A percentile compares a stretch with the other conserved stretches of the same genome.
phyloP scores from a whole-genome alignment of 2,113 vertebrate species.

The Nothocercus julius region DNA sequence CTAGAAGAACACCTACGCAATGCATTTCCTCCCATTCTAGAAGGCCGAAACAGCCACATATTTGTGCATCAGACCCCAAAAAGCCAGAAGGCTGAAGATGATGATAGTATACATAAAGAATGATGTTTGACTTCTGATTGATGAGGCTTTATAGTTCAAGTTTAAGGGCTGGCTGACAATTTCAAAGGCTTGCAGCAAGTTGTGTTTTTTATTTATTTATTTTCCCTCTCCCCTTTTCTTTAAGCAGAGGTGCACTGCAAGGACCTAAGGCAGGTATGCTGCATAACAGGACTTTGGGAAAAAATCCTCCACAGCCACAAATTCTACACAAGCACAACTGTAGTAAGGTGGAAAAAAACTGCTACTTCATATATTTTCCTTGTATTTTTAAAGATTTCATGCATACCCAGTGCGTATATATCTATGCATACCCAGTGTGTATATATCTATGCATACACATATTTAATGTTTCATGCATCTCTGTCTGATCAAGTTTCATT shows the following conservation, averaged over 20 bases:
- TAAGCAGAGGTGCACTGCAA: background rate
- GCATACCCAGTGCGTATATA: too few species aligned
- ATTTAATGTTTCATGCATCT: too few species aligned
- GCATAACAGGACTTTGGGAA: background rate
- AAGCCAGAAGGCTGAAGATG: background rate
- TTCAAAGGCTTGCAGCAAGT: background rate
- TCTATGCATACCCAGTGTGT: background rate
- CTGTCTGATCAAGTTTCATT: background rate
- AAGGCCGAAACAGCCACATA: background rate
- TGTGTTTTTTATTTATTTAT: background rate
- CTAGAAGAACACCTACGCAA: background rate
- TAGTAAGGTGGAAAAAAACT: background rate
- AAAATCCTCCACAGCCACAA: background rate
- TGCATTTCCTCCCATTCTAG: background rate
- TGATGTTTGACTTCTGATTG: background rate
- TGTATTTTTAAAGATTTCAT: background rate
- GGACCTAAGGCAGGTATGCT: background rate
- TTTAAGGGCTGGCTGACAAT: background rate
- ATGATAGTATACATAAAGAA: background rate
- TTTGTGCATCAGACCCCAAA: background rate
- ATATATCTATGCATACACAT: too few species aligned
- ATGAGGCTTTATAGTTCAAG: background rate
- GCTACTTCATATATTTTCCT: background rate
- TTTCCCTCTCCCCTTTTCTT: background rate
- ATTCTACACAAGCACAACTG: background rate